Percentiles rank a stretch among this genome's conserved stretches.
Evolutionary conservation across 1,140 invertebrate species (phyloP).

Genomic region (Nylanderia fulva): DNA sequence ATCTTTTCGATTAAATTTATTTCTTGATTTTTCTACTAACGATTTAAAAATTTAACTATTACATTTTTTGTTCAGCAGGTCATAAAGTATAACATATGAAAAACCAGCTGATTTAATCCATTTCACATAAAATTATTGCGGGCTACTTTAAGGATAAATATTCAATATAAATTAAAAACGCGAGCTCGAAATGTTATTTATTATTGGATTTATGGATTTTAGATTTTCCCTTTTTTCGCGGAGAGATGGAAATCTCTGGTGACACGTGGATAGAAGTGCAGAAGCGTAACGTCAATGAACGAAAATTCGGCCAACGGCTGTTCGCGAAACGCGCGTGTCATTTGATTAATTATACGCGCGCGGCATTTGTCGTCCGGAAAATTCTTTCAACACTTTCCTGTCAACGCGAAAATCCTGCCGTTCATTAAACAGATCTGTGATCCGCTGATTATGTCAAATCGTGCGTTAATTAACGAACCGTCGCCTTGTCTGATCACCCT

Average conservation of each 20-base stretch:
- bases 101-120: no score
- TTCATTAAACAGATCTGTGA: slow-evolving; percentile 13
- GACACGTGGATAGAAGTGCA: background rate
- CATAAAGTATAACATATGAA: no score
- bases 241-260: background rate
- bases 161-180: background rate
- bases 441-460: background rate
- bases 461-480: slow-evolving; percentile 21
- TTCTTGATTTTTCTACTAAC: no score
- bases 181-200: background rate
- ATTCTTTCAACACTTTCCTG: slow-evolving; percentile 15
- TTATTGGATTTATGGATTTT: background rate
- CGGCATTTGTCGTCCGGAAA: background rate
- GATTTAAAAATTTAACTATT: no score
- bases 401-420: background rate
- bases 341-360: slow-evolving; percentile 20
- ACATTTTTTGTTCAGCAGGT: no score
- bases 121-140: no score
- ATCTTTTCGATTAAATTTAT: no score
- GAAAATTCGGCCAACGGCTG: background rate
- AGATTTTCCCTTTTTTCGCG: background rate
- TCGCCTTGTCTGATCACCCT: no score
- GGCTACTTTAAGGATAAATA: no score
- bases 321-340: background rate
- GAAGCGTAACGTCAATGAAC: background rate